Conservation (phyloP, 2,888 invertebrate species). For the Agriotes lineatus region DNA sequence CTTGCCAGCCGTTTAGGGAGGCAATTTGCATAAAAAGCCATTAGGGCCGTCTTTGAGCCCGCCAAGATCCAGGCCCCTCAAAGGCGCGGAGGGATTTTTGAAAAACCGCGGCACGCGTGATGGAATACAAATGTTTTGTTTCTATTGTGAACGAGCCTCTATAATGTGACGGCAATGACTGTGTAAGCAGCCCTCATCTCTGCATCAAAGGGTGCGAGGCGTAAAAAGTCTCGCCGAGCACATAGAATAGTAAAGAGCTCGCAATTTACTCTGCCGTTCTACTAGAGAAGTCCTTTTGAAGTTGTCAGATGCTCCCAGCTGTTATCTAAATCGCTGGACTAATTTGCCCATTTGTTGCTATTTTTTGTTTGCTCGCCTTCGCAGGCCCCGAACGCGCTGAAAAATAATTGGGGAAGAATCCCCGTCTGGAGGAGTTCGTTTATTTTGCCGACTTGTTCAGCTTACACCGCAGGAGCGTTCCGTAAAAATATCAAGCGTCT, state of each 20-base stretch:
- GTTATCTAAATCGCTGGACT: slow-evolving; percentile 41
- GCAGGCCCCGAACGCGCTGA: not conserved
- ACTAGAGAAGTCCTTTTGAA: slow-evolving; percentile 44
- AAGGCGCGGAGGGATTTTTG: not conserved
- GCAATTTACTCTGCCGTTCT: slow-evolving; percentile 44
- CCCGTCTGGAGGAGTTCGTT: no score
- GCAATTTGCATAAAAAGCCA: slow-evolving; percentile 8
- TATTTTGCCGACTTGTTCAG: no score
- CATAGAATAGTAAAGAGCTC: slow-evolving; percentile 46
- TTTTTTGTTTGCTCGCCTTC: not conserved
- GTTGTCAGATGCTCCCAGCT: slow-evolving; percentile 36
- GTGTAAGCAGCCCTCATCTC: slow-evolving; percentile 45
- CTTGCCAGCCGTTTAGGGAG: not conserved
- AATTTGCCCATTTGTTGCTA: slow-evolving; percentile 35
- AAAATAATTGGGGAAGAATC: not conserved
- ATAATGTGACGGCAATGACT: slow-evolving; percentile 42
- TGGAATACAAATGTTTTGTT: slow-evolving; percentile 25
- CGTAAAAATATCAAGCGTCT: no score
- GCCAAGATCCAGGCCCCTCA: not conserved
- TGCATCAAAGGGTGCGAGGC: slow-evolving; percentile 43
- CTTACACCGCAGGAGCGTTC: no score
- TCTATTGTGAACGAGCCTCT: slow-evolving; percentile 39
- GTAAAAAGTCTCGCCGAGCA: slow-evolving; percentile 45
- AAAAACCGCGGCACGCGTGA: slow-evolving; percentile 18
- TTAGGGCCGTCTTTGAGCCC: not conserved